These are phyloP conservation scores for Muschampia plurimacula DNA, from an alignment of 2,888 invertebrate genomes.

Conservation along the genomic window DNA sequence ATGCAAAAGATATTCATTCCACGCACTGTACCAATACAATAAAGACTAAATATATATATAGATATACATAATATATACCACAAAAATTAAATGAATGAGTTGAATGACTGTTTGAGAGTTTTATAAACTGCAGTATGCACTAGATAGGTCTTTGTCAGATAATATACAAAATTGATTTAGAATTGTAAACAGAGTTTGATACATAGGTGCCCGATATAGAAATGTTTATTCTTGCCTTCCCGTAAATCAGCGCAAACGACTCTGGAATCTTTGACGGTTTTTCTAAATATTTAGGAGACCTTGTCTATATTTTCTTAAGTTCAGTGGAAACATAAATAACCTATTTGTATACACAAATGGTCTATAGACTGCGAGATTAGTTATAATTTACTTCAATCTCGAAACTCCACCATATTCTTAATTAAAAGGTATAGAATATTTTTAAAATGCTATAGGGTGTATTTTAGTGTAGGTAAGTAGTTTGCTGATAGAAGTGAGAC, in stretches of 20 bases:
- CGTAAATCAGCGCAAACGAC: slow-evolving; percentile 47
- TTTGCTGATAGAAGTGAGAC: too few relatives aligned
- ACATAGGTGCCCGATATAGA: slow-evolving; percentile 31
- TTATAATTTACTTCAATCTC: not conserved
- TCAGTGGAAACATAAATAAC: slow-evolving; percentile 57
- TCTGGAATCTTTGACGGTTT: slow-evolving; percentile 48
- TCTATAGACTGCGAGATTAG: slow-evolving; percentile 21
- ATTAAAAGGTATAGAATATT: too few relatives aligned
- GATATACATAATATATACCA: too few relatives aligned
- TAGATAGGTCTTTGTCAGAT: not conserved
- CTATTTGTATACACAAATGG: slow-evolving; percentile 50
- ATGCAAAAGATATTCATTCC: too few relatives aligned
- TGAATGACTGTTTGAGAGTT: too few relatives aligned
- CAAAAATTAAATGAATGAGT: too few relatives aligned
- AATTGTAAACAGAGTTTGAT: slow-evolving; percentile 23
- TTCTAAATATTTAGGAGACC: slow-evolving; percentile 62
- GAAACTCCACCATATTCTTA: too few relatives aligned
- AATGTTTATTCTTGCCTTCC: slow-evolving; percentile 43
- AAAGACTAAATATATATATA: too few relatives aligned
- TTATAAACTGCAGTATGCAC: too few relatives aligned
- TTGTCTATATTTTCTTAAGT: slow-evolving; percentile 52
- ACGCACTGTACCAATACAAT: too few relatives aligned
- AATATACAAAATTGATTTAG: not conserved
- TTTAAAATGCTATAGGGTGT: too few relatives aligned
- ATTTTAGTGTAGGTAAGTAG: too few relatives aligned